Evolutionary conservation across 2,888 invertebrate species (phyloP), one percentile per base, ranked within the genome.

Genomic region (Nudaria mundana): DNA sequence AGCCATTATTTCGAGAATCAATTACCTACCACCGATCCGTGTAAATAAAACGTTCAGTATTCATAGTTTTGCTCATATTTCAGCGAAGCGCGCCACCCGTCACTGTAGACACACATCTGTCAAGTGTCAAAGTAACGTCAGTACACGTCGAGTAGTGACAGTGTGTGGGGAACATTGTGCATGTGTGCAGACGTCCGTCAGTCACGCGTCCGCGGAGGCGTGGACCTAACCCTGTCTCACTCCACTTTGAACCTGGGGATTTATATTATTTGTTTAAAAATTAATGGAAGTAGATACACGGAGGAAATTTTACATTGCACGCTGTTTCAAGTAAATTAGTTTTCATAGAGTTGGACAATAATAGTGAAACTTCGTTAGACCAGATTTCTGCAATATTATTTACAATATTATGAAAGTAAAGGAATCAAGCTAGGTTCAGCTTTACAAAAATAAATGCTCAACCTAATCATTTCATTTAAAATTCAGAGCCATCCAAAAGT

Each of bases 181-280:
- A 39, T 51, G 73, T 75, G 73, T 68, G 64, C 57, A 51, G 66
- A 65, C 71, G 76, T 71, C 76, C 74, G 81, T 80, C 81, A 76
- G 76, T 80, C 80, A 80, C 74, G 68, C 63, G 75, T 74, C 75
- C 69, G 63, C 65, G 60, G 56, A 65, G 70, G 63, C 64, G 69
- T 68, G 68, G 68, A 70, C 69, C 63, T 62, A 56, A 53, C 54
- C 51, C 46, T 44, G 46, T 56, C 49, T 33, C 33, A 44, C 51
- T 61, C 51, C 55, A 43, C 46, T 67, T 65, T 49, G 55, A 31
- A 20, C 55, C 40, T 5, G 4, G 13, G 2, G 18, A 28, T n/a
- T 23, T 8, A 22, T 8, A 3, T n/a, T 20, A 4, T 24, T n/a
- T 5, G 11, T 10, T 23, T 23, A 10, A 3, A 5, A 10, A 23